Evolutionary conservation across 2,888 invertebrate genomes (phyloP), one percentile per base, ranked within the genome.

Genomic region (Corythucha ciliata): DNA sequence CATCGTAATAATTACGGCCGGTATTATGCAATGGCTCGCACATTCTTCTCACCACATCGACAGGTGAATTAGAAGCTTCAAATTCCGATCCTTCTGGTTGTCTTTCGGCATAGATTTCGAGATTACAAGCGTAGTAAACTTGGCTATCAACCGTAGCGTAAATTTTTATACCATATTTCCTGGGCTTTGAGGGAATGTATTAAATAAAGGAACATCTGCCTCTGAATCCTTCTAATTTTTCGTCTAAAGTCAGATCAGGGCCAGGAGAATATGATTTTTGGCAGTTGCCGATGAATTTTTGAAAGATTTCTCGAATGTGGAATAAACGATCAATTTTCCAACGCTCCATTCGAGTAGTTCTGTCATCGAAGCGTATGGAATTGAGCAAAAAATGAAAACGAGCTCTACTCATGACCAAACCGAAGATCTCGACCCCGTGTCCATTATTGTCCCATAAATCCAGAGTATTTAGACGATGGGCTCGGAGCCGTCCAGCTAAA

Each of bases 1-100:
- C 18, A 59, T 58, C 18, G 61, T 64, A 12, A 63, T 56, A n/a
- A 53, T 63, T 63, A 25, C 60, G 55, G 39, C 63, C 61, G 10
- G 60, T 63, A 25, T 61, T 56, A 50, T 56, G 47, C 50, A 64
- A 40, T 37, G 60, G 59, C 45, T 60, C 57, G 16, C 49, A 36
- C 6, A 64, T 40, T 18, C 61, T 48, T 53, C 62, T 40, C n/a
- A 63, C 60, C 18, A 59, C 52, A 39, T 64, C 63, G 5, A 62
- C 61, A 22, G 64, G 62, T 45, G 58, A 24, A 16, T 48, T 48
- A n/a, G 25, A 26, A 5, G 27, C 25, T 8, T 2, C 14, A 24
- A 39, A 48, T 7, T 14, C 25, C 6, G 37, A 39, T 16, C 25
- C 48, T 26, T 48, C 48, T 12, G 52, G 52, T 25, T 52, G 47